Base-by-base conservation (phyloP, 1,140 invertebrate species). In the Choristoneura fumiferana region DNA sequence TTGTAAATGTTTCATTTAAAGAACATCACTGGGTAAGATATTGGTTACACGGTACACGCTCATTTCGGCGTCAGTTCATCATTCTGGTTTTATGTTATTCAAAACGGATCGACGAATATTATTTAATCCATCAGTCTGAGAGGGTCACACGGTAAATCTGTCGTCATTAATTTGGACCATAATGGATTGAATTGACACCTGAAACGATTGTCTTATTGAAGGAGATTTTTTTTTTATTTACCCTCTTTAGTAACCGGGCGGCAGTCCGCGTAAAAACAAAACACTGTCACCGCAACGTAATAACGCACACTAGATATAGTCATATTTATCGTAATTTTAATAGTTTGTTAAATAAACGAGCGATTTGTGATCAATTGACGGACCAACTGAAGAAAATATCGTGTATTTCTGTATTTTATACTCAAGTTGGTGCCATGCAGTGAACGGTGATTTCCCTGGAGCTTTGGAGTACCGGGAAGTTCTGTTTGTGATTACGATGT, bases 271-370 rank as follows among this genome's bases (percentile, higher is more conserved):
- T 29, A 13, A 39, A 39, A 29, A 49, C 43, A 49, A 33, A 49
- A 49, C 43, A 49, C 43, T 29, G 8, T 49, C 43, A 49, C 10
- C 17, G 12, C 12, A 3, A 22, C 6, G 12, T n/a, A 49, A 29
- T 22, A 49, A 22, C 12, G 18, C 18, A n/a, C 43, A 18, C 10
- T 18, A 10, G 10, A 22, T 49, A 22, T 49, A 15, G n/a, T n/a
- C 43, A 49, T 49, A 12, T 49, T 49, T 49, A 33, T 49, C 9
- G 17, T 45, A 29, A 49, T n/a, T 29, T 8, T 17, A 15, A 12
- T 22, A 8, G 29, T 22, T 12, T n/a, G n/a, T 49, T 29, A n/a
- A 14, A 10, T 49, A 49, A 49, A 22, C 43, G 22, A 29, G 22
- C 12, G 18, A 49, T 29, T 29, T 6, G 1, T 1, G n/a, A 49